Base-by-base conservation (phyloP, 2,888 invertebrate genomes). In the Xestia sexstrigata region DNA sequence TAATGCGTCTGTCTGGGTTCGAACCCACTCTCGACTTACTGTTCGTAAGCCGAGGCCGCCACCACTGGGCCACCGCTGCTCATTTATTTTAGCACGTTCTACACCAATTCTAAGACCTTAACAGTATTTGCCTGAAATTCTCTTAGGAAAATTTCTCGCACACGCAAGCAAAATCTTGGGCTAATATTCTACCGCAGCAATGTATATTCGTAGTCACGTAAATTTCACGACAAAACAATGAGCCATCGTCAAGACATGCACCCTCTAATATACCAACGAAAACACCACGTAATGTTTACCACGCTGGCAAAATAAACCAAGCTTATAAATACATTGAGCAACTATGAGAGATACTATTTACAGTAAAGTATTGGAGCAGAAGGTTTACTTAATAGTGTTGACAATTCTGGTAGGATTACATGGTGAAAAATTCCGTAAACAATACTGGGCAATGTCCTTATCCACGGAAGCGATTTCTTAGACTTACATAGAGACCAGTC, bases 241-340 rank as follows among this genome's bases (percentile, higher is more conserved):
- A 76, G 63, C 68, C 69, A 60, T 71, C 60, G 70, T 74, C 63
- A 79, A 83, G 70, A 72, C 74, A 78, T 81, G 77, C 81, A 73
- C 39, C 68, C 73, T 78, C 76, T 78, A 75, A 87, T 87, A 87
- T 67, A 70, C 35, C 47, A 76, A 78, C 26, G 78, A 85, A 77
- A 87, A 87, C 86, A 87, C 67, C 49, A 74, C 39, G 67, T 69
- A 72, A 76, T 87, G 81, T 87, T 87, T 87, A 77, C 83, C 58
- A 13, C 55, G 13, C 60, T 30, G 60, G 76, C 76, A 87, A 83
- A 85, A 83, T 78, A 87, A 83, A 83, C 81, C 72, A 11, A 73
- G 78, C 85, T 87, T 85, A 76, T 79, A 81, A 87, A 78, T 87
- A 87, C 83, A 87, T 70, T 78, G 78, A 76, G 62, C 65, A 81